Evolutionary conservation across 2,888 invertebrate species (phyloP), one percentile per base, ranked within the genome.

Genomic region (Volucella inanis): DNA sequence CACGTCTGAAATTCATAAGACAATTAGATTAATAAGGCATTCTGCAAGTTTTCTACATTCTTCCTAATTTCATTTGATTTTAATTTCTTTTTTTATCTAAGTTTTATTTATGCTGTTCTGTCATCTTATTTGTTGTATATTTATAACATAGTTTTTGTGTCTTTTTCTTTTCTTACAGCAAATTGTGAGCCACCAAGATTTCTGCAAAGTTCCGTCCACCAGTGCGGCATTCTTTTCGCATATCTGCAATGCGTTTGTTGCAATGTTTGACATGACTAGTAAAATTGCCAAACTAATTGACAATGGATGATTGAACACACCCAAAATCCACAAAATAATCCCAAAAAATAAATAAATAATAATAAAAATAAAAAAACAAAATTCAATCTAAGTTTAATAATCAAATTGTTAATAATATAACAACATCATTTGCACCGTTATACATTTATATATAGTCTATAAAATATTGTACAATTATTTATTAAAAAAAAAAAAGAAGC

Each of bases 181-280:
- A 18, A 18, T 38, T 43, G 1, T 9, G 18, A 47, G 45, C 50
- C 2, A 39, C 8, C 43, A 49, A 11, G 12, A 4, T 57, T 14
- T 14, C 39, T 47, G 71, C 47, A 18, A 54, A 14, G 41, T 41
- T 62, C 18, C 54, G 62, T 12, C 65, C 31, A 31, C 6, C 4
- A 6, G 31, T 49, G 79, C 74, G 57, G 54, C 50, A 65, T 61
- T 68, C 71, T 52, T n/a, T 55, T 83, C 65, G 52, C 59, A 31
- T 64, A 72, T 84, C 77, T 59, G 68, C 70, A 87, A 88, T 88
- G 88, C 82, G 81, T 87, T 87, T 88, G 6, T 31, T 31, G 89
- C 87, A 87, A 89, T 89, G 90, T 87, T 89, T 83, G 87, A 88
- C 88, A 88, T 89, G 88, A 89, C 88, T 85, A 88, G 86, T 81